Conservation (phyloP, 64 coral and sea anemone genomes). For the Stichodactyla helianthus region DNA sequence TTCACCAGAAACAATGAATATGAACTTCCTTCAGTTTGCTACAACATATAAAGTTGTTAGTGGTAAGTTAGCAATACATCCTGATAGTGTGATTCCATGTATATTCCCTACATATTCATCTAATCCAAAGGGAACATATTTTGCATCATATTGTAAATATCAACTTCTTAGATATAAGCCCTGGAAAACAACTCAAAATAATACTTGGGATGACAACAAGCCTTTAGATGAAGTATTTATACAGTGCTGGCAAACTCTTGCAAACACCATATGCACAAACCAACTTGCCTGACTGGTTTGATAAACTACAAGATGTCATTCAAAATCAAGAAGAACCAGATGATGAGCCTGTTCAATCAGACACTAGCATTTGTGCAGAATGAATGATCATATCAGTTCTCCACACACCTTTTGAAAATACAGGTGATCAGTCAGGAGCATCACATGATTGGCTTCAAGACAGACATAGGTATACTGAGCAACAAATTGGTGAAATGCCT, state of each 20-base stretch:
- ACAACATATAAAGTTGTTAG: conserved; percentile 20
- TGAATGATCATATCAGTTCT: neutral
- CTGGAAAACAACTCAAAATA: conserved; percentile 32
- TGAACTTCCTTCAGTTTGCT: conserved; percentile 29
- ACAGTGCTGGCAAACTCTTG: too few species aligned
- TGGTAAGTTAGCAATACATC: conserved; percentile 6
- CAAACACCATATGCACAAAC: conserved; percentile 52
- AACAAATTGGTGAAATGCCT: conserved; percentile 1
- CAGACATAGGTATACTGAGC: neutral
- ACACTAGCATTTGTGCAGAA: conserved; percentile 32
- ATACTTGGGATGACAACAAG: conserved; percentile 35
- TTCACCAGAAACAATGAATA: conserved; percentile 1
- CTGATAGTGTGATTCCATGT: conserved; percentile 16
- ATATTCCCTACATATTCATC: conserved; percentile 27
- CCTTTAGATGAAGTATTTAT: conserved; percentile 26
- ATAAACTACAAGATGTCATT: conserved; percentile 49
- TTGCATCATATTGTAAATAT: neutral
- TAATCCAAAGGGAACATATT: too few species aligned
- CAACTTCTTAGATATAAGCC: conserved; percentile 37
- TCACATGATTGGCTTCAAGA: neutral
- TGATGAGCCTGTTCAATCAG: conserved; percentile 39
- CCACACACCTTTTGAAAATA: conserved; percentile 46
- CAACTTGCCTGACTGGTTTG: conserved; percentile 58
- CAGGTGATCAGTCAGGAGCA: conserved; percentile 3
- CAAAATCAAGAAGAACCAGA: conserved; percentile 33